phyloP scores from a whole-genome alignment of 1,140 invertebrate species.

The Atta texana region DNA sequence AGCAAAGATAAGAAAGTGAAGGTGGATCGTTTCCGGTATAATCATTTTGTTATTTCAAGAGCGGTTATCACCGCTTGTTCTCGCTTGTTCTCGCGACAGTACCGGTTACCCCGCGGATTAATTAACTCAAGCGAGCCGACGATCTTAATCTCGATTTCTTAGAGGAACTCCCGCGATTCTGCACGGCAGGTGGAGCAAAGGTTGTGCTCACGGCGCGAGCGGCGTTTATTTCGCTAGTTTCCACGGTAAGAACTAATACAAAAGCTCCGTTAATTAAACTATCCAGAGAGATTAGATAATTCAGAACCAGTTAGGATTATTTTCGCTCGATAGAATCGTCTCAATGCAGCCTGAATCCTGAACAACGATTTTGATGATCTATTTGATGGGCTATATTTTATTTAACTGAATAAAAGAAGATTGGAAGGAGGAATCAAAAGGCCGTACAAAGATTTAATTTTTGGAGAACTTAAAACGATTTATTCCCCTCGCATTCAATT shows the following conservation, averaged over 20 bases:
- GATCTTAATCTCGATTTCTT: conserved; percentile 44
- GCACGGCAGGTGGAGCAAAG: conserved; percentile 51
- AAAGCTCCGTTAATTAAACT: conserved; percentile 34
- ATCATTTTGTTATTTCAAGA: conserved; percentile 21
- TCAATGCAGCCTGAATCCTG: not conserved
- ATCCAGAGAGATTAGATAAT: conserved; percentile 13
- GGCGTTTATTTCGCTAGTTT: conserved; percentile 45
- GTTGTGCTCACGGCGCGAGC: not conserved
- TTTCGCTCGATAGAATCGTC: not conserved
- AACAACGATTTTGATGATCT: not conserved
- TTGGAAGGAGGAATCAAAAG: no score
- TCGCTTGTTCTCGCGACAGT: conserved; percentile 26
- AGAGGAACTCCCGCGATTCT: conserved; percentile 31
- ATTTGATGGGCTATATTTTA: not conserved
- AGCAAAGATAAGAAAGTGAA: conserved; percentile 17
- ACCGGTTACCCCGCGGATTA: conserved; percentile 51
- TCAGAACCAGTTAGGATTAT: not conserved
- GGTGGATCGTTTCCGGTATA: conserved; percentile 15
- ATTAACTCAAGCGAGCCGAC: conserved; percentile 59
- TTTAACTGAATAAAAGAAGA: not conserved
- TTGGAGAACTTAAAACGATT: not conserved
- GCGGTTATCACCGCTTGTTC: conserved; percentile 50
- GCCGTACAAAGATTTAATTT: not conserved
- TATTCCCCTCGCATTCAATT: conserved; percentile 8
- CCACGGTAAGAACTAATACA: conserved; percentile 30